Evolutionary conservation across 2,113 vertebrate species (phyloP).

Genomic region (Chrysemys picta): DNA sequence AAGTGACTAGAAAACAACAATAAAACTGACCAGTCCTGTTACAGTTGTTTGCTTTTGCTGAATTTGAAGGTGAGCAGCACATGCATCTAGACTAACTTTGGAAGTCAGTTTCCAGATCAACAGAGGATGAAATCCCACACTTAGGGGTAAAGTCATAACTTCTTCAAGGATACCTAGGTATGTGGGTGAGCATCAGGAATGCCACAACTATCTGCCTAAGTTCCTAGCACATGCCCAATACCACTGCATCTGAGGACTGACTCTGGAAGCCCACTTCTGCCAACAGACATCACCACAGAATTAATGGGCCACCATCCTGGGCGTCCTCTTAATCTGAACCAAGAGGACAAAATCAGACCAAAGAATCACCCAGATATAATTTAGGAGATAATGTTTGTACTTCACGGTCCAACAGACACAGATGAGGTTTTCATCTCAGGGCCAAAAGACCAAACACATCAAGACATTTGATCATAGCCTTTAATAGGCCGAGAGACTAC

Average conservation of each 20-base stretch:
- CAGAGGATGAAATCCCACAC: neutral
- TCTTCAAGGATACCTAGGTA: accelerated
- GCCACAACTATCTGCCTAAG: neutral
- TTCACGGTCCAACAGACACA: too few species aligned
- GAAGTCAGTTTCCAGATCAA: neutral
- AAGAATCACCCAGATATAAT: neutral
- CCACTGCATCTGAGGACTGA: accelerated
- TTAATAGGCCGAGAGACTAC: too few species aligned
- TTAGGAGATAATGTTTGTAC: too few species aligned
- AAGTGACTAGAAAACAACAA: neutral
- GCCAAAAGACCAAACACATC: too few species aligned
- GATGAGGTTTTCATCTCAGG: too few species aligned
- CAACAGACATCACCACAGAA: neutral
- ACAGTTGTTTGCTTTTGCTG: neutral
- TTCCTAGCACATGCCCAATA: neutral
- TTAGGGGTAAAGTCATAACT: neutral
- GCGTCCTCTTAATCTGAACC: neutral
- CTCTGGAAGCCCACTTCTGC: neutral
- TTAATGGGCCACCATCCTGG: accelerated
- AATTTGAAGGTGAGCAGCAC: accelerated
- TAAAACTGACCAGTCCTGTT: accelerated
- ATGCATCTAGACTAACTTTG: constrained; percentile 7
- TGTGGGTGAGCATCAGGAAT: neutral
- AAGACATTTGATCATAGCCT: too few species aligned
- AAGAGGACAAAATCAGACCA: neutral